Evolutionary conservation across 2,797 vertebrate genomes (phyloP), one percentile per base, ranked within the genome.

Genomic region (Lagorchestes hirsutus): DNA sequence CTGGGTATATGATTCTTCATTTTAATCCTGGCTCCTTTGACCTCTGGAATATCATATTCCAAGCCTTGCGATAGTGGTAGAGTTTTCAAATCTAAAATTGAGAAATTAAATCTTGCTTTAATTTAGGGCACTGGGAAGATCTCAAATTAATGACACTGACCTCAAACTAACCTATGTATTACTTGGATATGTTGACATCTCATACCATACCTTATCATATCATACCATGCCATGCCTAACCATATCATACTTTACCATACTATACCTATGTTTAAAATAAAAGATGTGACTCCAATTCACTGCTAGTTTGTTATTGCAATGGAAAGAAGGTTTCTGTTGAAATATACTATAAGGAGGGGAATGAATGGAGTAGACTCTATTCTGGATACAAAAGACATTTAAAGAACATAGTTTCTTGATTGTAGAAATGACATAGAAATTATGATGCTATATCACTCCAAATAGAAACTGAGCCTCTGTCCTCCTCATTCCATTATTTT

Each of bases 401-500:
- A 90, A 93, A 55, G 57, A 22, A 91, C 22, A 5, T 74, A 34
- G 90, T 27, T 4, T 82, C 24, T 46, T 46, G 74, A 82, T 82
- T 46, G 46, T 82, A 82, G 74, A 46, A 82, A 54, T 90, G 92
- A 87, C 59, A 82, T 50, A 50, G 95, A 92, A 95, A 93, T 29
- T 28, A 50, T 91, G 93, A 93, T 93, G n/a, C 28, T 82, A 74
- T 67, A 92, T 90, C 58, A 58, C 93, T 96, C 92, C 74, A 91
- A 54, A 95, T 11, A 57, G 58, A 57, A n/a, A 52, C 92, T 1
- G 54, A 95, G 95, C 50, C 93, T 96, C 95, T 95, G 91, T 93
- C 92, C 94, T 94, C 4, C 56, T 92, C 94, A 40, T 96, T 91
- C 93, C 5, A 59, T 95, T 93, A 95, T 93, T 96, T 92, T 58